These are phyloP conservation scores for Chrysolina americana DNA, from an alignment of 2,888 invertebrate genomes.

Conservation along the genomic window DNA sequence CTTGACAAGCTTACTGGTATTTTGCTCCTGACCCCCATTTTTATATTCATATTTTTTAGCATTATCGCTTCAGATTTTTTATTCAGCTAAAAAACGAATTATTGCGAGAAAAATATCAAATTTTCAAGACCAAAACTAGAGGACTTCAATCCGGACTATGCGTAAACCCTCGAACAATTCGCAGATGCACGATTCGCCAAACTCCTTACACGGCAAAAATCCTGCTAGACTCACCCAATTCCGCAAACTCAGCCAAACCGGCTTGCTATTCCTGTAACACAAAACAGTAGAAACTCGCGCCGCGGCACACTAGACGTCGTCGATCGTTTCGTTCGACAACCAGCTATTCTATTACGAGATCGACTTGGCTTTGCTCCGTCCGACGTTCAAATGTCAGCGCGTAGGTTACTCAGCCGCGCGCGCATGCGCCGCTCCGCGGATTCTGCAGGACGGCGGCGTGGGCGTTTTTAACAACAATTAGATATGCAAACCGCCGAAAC, in stretches of 20 bases:
- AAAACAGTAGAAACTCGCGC: conserved; percentile 27
- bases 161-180: not conserved
- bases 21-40: too few species aligned
- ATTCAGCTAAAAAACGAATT: not conserved
- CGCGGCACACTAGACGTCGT: conserved; percentile 39
- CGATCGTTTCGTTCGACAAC: conserved; percentile 33
- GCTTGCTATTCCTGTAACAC: conserved; percentile 19
- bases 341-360: conserved; percentile 53
- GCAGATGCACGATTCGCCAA: not conserved
- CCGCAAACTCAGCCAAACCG: conserved; percentile 23
- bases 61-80: too few species aligned
- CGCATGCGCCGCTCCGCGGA: not conserved
- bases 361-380: conserved; percentile 50
- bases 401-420: not conserved
- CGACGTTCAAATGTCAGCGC: conserved; percentile 44
- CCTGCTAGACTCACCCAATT: conserved; percentile 18
- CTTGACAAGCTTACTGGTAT: too few species aligned
- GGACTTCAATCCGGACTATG: not conserved
- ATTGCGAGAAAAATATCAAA: not conserved
- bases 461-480: conserved; percentile 46
- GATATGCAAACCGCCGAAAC: conserved; percentile 45
- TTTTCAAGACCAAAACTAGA: not conserved
- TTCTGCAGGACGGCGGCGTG: conserved; percentile 25
- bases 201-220: conserved; percentile 9
- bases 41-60: too few species aligned